These are phyloP conservation scores for Oxyscelio sp. DNA, from an alignment of 2,888 invertebrate species.

Conservation along the genomic window DNA sequence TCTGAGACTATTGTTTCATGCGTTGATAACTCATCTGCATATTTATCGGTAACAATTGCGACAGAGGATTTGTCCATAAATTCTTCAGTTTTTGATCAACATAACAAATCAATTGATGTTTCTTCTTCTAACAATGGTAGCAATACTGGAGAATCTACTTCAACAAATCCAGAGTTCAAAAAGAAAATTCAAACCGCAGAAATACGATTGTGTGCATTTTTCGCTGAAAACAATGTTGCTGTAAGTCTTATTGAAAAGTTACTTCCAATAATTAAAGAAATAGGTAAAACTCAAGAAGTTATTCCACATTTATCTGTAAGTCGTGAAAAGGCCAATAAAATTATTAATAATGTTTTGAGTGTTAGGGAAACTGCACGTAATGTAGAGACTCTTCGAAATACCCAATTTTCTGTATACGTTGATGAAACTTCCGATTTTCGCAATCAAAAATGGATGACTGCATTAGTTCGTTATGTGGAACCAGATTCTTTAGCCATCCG, in stretches of 20 bases:
- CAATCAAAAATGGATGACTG: slow-evolving; percentile 52
- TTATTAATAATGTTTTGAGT: neutral
- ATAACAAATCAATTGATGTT: too few relatives aligned
- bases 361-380: neutral
- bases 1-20: neutral
- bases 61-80: too few relatives aligned
- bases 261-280: neutral
- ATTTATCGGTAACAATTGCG: too few relatives aligned
- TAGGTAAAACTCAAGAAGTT: too few relatives aligned
- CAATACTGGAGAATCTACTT: too few relatives aligned
- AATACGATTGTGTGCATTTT: neutral
- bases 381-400: neutral
- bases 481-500: slow-evolving; percentile 39
- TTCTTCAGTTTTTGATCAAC: too few relatives aligned
- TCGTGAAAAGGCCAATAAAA: neutral
- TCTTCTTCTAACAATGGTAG: neutral
- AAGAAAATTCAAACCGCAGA: neutral
- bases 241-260: neutral
- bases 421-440: slow-evolving; percentile 58
- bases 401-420: slow-evolving; percentile 41
- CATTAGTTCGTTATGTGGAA: slow-evolving; percentile 48
- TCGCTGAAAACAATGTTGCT: neutral
- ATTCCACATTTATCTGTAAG: neutral
- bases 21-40: too few relatives aligned
- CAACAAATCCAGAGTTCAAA: too few relatives aligned